These are phyloP conservation scores for Ariolimax columbianus DNA, from an alignment of 2,888 invertebrate genomes.

Conservation along the genomic window DNA sequence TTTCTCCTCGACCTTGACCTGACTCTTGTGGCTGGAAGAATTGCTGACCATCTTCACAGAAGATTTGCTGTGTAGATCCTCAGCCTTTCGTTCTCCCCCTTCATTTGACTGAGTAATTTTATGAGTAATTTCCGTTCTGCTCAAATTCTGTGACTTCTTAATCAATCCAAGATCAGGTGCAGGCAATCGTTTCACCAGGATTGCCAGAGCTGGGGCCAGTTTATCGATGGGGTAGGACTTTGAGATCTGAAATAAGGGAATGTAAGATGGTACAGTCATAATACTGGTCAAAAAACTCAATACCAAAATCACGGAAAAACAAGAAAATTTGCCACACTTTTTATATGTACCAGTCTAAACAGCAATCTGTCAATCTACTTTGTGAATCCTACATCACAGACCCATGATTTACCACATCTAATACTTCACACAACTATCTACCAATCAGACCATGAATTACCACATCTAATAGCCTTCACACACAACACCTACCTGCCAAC, in stretches of 20 bases:
- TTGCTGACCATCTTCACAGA: not conserved
- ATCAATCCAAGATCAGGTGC: slow-evolving; percentile 11
- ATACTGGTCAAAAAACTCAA: no score
- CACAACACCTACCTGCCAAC: no score
- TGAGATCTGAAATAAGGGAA: slow-evolving; percentile 15
- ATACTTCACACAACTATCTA: no score
- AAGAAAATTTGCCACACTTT: no score
- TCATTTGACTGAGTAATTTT: not conserved
- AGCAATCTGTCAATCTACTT: no score
- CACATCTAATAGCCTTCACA: no score
- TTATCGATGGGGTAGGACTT: slow-evolving; percentile 23
- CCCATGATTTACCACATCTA: no score
- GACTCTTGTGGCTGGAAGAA: not conserved
- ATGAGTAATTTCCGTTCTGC: not conserved
- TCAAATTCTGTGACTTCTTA: slow-evolving; percentile 21
- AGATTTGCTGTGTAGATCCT: not conserved
- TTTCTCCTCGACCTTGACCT: not conserved
- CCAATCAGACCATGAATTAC: no score
- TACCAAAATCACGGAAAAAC: no score
- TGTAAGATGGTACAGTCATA: not conserved
- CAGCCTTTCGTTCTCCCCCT: no score
- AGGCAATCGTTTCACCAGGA: slow-evolving; percentile 28
- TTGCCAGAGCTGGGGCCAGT: slow-evolving; percentile 29
- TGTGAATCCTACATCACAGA: no score
- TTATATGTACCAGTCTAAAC: no score